Evolutionary conservation across 2,888 invertebrate species (phyloP), one percentile per base, ranked within the genome.

Genomic region (Pachymerium ferrugineum): DNA sequence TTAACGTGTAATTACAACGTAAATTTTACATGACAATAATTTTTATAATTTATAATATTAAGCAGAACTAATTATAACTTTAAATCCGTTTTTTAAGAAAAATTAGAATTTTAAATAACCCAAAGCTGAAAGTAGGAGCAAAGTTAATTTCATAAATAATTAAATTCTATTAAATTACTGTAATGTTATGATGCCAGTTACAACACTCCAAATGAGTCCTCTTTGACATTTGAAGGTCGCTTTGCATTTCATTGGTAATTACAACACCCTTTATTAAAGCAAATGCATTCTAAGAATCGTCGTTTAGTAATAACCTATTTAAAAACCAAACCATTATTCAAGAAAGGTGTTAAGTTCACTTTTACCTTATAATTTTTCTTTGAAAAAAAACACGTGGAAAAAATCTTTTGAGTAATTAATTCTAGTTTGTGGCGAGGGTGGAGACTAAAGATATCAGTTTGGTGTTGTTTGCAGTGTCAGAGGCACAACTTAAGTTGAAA

Each of bases 131-230:
- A n/a, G n/a, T n/a, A n/a, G n/a, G n/a, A n/a, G n/a, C 22, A 22
- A 54, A 25, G 25, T 54, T 54, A 2, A 22, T 54, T 25, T 4
- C 19, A 54, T 54, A 5, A 54, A 54, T 54, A 25, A 54, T 25
- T 54, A 54, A 6, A 10, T 25, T 1, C 22, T 54, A 25, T 54
- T 22, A 54, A 54, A 54, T 54, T 54, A 54, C 54, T 54, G 14
- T 54, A 54, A 54, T 54, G 14, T 54, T 54, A 54, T 54, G 54
- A 54, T 54, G 54, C 54, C 54, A 54, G 54, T 54, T 54, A 54
- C 54, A 54, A 22, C 25, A 54, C 54, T 54, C 12, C 28, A 54
- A 54, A 54, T 25, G 14, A 12, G n/a, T 47, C 28, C 54, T 25
- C 54, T 54, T 54, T 54, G 54, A 54, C 54, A 54, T 54, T 54